Conservation (phyloP, 2,113 vertebrate genomes). For the Larimichthys crocea region DNA sequence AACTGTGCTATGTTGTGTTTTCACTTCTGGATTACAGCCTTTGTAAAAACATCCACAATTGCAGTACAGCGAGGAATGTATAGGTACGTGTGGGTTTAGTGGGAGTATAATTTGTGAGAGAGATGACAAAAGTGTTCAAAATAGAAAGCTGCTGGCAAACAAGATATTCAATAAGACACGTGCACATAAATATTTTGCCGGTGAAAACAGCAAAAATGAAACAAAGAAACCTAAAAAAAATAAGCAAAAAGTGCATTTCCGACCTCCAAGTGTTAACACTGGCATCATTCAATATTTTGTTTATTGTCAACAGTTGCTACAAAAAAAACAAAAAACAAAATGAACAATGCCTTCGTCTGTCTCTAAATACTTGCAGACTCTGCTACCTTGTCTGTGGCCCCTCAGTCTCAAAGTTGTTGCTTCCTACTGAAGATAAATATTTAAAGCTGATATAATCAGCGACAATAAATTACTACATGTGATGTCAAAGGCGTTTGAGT, state of each 20-base stretch:
- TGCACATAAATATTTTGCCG: background rate
- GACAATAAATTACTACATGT: background rate
- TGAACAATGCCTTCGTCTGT: background rate
- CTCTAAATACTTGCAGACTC: background rate
- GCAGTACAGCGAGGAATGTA: slow-evolving; percentile 28
- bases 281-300: background rate
- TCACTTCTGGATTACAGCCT: slow-evolving; percentile 20
- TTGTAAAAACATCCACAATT: slow-evolving; percentile 38
- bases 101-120: slow-evolving; percentile 22
- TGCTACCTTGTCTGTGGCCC: background rate
- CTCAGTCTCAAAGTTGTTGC: background rate
- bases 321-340: background rate
- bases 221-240: background rate
- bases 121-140: slow-evolving; percentile 29
- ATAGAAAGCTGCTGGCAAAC: background rate
- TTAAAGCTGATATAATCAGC: background rate
- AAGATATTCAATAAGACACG: background rate
- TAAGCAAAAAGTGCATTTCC: background rate
- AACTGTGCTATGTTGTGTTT: slow-evolving; percentile 37
- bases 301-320: background rate
- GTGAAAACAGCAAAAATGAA: slow-evolving; percentile 1
- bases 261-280: background rate
- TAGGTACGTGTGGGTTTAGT: slow-evolving; percentile 35
- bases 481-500: background rate
- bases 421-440: background rate